Evolutionary conservation across 2,888 invertebrate genomes (phyloP).

Genomic region (Chironomus tentans): DNA sequence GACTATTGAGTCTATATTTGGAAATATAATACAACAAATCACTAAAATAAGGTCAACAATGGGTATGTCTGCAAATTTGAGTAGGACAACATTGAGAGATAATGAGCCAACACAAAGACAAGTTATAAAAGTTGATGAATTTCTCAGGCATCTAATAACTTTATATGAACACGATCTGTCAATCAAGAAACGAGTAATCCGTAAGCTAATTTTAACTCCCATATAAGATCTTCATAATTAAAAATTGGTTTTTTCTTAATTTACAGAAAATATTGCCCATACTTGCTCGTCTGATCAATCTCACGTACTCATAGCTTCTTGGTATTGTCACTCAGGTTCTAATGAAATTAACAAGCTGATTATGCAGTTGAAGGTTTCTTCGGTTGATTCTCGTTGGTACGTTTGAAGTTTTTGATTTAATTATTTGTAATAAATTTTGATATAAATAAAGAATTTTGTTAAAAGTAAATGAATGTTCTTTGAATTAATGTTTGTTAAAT

Average conservation of each 20-base stretch:
- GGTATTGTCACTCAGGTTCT: background rate
- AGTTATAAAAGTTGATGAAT: too few relatives aligned
- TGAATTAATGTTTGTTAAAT: too few relatives aligned
- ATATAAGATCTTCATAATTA: background rate
- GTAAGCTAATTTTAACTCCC: background rate
- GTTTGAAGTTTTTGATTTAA: background rate
- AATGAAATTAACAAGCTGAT: background rate
- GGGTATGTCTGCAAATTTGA: background rate
- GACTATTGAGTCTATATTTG: slow-evolving; percentile 35
- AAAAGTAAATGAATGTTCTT: too few relatives aligned
- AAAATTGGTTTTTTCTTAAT: background rate
- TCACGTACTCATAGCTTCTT: background rate
- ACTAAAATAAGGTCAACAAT: background rate
- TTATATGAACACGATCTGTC: background rate
- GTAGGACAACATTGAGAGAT: too few relatives aligned
- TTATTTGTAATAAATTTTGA: too few relatives aligned
- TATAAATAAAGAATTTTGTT: too few relatives aligned
- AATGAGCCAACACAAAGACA: too few relatives aligned
- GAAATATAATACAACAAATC: slow-evolving; percentile 33
- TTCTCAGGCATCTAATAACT: too few relatives aligned
- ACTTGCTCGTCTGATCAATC: background rate
- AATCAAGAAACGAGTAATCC: background rate
- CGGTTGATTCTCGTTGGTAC: background rate
- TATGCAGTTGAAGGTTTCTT: background rate
- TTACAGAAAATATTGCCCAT: slow-evolving; percentile 8